These are phyloP conservation scores for Lasioglossum oenotherae DNA, from an alignment of 2,888 invertebrate genomes.

Conservation along the genomic window DNA sequence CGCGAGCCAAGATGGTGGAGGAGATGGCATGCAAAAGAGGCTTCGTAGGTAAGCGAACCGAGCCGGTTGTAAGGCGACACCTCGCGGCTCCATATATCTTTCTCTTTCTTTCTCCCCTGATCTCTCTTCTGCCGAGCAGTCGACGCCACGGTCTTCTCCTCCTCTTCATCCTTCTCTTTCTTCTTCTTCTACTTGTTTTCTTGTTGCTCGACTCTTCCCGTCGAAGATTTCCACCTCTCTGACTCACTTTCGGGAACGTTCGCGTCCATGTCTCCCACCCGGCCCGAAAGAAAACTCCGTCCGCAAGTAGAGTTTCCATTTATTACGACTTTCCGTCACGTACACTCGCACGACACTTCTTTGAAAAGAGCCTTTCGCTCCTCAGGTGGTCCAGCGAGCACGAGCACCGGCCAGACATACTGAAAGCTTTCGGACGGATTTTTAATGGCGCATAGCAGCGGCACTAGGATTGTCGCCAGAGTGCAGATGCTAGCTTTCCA, in stretches of 20 bases:
- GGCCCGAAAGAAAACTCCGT: conserved; percentile 19
- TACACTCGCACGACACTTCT: not conserved
- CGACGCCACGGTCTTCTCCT: conserved; percentile 64
- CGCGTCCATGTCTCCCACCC: not conserved
- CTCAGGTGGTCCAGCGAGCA: conserved; percentile 11
- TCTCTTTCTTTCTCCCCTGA: conserved; percentile 68
- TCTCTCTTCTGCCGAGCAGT: conserved; percentile 60
- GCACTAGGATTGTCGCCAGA: not conserved
- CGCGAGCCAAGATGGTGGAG: conserved; percentile 82
- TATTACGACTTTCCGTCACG: not conserved
- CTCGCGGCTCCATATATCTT: conserved; percentile 80
- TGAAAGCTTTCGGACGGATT: not conserved
- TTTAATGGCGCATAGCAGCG: not conserved
- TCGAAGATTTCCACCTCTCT: conserved; percentile 56
- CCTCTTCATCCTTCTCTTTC: not conserved
- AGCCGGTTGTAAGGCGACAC: conserved; percentile 85
- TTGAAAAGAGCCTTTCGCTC: not conserved
- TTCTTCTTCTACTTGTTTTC: conserved; percentile 27
- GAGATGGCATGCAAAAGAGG: conserved; percentile 84
- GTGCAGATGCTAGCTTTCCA: not conserved
- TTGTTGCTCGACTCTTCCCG: conserved; percentile 55
- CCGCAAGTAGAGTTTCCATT: not conserved
- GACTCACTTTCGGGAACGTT: conserved; percentile 37
- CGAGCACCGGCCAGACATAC: not conserved
- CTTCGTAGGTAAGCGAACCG: conserved; percentile 82